Percentiles rank a stretch among this genome's conserved stretches.
phyloP scores from a whole-genome alignment of 2,888 invertebrate species.

The Trachelus tabidus region DNA sequence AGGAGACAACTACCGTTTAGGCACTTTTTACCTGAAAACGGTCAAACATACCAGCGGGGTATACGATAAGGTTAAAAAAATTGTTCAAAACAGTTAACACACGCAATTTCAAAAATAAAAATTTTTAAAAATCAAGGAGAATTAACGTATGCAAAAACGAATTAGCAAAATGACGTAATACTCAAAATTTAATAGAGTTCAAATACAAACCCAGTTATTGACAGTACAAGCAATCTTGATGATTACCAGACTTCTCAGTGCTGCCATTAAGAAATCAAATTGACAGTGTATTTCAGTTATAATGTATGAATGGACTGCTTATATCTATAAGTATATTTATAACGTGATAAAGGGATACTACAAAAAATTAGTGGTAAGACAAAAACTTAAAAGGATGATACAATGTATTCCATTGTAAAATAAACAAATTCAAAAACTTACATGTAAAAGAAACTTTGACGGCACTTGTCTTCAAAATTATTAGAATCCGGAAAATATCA shows the following conservation, averaged over 20 bases:
- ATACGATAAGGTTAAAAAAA: neutral
- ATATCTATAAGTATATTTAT: neutral
- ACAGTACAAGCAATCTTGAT: neutral
- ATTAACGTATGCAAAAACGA: no score
- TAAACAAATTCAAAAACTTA: neutral
- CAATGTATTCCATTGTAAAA: neutral
- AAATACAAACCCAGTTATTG: neutral
- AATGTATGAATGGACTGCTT: neutral
- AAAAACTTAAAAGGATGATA: neutral
- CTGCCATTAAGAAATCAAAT: neutral
- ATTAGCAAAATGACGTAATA: neutral
- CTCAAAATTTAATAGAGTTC: neutral
- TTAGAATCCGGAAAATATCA: neutral
- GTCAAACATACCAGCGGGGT: neutral
- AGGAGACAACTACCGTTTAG: neutral
- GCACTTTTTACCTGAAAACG: slow-evolving; percentile 1
- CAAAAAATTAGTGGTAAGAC: neutral
- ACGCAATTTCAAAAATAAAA: neutral
- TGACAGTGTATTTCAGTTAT: neutral
- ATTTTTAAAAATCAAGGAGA: no score
- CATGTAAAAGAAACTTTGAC: neutral
- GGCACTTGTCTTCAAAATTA: neutral
- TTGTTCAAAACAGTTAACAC: neutral
- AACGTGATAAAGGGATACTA: neutral
- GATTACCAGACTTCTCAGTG: neutral